Evolutionary conservation across 35 echinoderm and acorn worm genomes (phyloP).

Genomic region (Holothuria glaberrima): DNA sequence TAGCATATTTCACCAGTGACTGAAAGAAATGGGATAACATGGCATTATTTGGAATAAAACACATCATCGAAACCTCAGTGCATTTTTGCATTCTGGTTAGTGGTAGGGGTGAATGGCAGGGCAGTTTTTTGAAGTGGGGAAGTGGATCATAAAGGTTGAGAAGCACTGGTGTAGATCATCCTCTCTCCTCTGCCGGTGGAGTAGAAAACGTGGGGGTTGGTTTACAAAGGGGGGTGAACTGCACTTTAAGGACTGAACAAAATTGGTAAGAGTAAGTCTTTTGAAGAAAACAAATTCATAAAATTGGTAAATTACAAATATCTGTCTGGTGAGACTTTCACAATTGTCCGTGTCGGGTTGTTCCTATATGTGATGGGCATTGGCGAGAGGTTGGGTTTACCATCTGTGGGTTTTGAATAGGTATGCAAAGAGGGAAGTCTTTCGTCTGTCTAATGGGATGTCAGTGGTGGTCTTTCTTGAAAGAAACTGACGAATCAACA

Average conservation of each 20-base stretch:
- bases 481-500: not conserved
- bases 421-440: not conserved
- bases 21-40: no score
- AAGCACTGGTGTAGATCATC: constrained; percentile 1
- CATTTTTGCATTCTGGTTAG: no score
- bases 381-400: not conserved
- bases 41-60: no score
- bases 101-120: not conserved
- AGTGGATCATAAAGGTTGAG: constrained; percentile 9
- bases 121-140: not conserved
- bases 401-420: not conserved
- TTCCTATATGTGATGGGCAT: not conserved
- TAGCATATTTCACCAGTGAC: no score
- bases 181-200: not conserved
- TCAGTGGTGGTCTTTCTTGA: not conserved
- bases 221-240: not conserved
- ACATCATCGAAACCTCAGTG: no score
- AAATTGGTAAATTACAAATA: constrained; percentile 16
- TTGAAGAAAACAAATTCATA: not conserved
- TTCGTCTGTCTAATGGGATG: not conserved
- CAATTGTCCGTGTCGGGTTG: not conserved
- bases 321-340: not conserved
- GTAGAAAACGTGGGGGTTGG: not conserved
- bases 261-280: not conserved
- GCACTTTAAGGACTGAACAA: not conserved